Evolutionary conservation across 2,113 vertebrate species (phyloP), one percentile per base, ranked within the genome.

Genomic region (Cebidichthys violaceus): DNA sequence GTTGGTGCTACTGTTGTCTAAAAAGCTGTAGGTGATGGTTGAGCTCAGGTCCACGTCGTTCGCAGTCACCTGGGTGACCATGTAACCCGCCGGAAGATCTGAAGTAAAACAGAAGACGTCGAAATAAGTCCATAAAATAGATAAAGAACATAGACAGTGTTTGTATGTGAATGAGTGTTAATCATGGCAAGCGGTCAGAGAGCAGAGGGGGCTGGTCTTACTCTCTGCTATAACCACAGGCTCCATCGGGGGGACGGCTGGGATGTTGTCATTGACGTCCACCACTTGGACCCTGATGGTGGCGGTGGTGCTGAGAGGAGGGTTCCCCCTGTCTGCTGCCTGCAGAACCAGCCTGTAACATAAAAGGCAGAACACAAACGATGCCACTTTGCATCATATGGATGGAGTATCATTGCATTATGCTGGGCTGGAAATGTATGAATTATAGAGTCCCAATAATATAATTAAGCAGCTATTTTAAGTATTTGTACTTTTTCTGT

Each of bases 201-300:
- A 14, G 11, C 14, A 35, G 18, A 9, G 11, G n/a, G 8, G 24
- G 35, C 65, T 66, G 9, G 29, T 92, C 96, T 96, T 96, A 99
- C 98, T 95, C 93, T 99, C 98, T 77, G 94, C 88, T 82, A 99
- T 93, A 52, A 95, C 67, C 45, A 97, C 92, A 68, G 95, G 91
- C 77, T 95, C 92, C 59, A 92, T 92, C 9, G 93, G 93, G 3
- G 95, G 95, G 50, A 99, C 92, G 75, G 88, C 54, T 0, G 98
- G 98, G 57, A 91, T 93, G 9, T 98, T 98, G 93, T 99, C 97
- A 57, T 99, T 99, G 83, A 96, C 59, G 55, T 99, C 97, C 62
- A 95, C 94, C 81, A 99, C 96, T 41, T 96, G 95, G 88, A 99
- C 93, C 83, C 83, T 91, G 86, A 99, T 65, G 43, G 90, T 84